Evolutionary conservation across 1,140 invertebrate species (phyloP).

Genomic region (Drosophila kohkoa): DNA sequence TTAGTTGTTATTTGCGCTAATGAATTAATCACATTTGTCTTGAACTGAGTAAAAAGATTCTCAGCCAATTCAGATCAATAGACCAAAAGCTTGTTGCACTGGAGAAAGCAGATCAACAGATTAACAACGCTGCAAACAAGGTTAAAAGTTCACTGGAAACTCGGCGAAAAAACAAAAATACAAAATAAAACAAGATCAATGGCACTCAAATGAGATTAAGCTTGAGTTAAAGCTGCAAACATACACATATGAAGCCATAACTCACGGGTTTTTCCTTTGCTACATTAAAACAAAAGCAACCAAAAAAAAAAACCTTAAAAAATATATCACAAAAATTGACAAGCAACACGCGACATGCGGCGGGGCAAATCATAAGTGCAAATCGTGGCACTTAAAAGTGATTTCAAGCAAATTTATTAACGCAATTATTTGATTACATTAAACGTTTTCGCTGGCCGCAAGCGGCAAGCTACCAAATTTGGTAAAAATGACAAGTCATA

Average conservation of each 20-base stretch:
- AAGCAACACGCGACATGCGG: slow-evolving; percentile 60
- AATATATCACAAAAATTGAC: slow-evolving; percentile 39
- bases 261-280: slow-evolving; percentile 7
- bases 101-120: slow-evolving; percentile 43
- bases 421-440: slow-evolving; percentile 71
- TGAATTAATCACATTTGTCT: slow-evolving; percentile 22
- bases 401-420: slow-evolving; percentile 75
- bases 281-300: neutral
- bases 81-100: slow-evolving; percentile 30
- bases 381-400: slow-evolving; percentile 62
- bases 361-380: slow-evolving; percentile 48
- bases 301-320: slow-evolving; percentile 1
- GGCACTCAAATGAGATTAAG: slow-evolving; percentile 11
- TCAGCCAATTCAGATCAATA: slow-evolving; percentile 32
- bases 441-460: slow-evolving; percentile 52
- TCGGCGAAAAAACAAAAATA: neutral
- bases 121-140: slow-evolving; percentile 36
- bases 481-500: slow-evolving; percentile 66
- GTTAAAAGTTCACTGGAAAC: slow-evolving; percentile 43
- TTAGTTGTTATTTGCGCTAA: slow-evolving; percentile 2
- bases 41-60: neutral
- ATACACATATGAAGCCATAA: slow-evolving; percentile 3
- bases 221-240: neutral
- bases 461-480: slow-evolving; percentile 62
- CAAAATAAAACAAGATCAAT: neutral